These are phyloP conservation scores for Tinea semifulvella DNA, from an alignment of 2,888 invertebrate genomes.

Conservation along the genomic window DNA sequence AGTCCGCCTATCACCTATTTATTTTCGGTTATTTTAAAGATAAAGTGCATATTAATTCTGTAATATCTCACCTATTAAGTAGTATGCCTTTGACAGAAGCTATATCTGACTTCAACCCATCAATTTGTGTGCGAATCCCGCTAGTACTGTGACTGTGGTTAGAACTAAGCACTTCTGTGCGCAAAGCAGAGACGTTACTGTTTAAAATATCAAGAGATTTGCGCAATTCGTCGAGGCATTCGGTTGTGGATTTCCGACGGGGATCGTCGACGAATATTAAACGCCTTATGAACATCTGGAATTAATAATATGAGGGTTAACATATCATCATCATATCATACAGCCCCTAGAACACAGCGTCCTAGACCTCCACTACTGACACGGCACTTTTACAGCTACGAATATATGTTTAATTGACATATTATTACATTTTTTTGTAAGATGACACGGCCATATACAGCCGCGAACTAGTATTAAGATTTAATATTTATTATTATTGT, in stretches of 20 bases:
- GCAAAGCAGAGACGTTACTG: constrained; percentile 70
- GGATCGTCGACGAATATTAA: constrained; percentile 72
- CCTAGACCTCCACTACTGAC: no score
- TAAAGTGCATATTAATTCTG: neutral
- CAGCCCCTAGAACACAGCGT: no score
- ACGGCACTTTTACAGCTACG: no score
- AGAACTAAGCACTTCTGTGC: constrained; percentile 69
- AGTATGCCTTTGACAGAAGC: constrained; percentile 78
- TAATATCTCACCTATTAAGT: constrained; percentile 66
- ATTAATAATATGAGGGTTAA: no score
- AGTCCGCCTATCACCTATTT: no score
- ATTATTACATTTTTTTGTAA: no score
- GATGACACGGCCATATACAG: no score
- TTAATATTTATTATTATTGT: no score
- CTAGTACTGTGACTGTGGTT: constrained; percentile 40
- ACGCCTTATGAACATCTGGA: constrained; percentile 46
- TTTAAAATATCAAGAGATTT: constrained; percentile 74
- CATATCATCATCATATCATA: no score
- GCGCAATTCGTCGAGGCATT: constrained; percentile 73
- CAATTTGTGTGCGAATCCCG: constrained; percentile 66
- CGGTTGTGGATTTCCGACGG: constrained; percentile 71
- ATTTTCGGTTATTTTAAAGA: no score
- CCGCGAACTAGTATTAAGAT: no score
- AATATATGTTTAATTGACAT: no score
- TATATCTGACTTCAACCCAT: constrained; percentile 73